These are phyloP conservation scores for Fukomys damarensis DNA, from an alignment of 2,113 vertebrate genomes.

Conservation along the genomic window DNA sequence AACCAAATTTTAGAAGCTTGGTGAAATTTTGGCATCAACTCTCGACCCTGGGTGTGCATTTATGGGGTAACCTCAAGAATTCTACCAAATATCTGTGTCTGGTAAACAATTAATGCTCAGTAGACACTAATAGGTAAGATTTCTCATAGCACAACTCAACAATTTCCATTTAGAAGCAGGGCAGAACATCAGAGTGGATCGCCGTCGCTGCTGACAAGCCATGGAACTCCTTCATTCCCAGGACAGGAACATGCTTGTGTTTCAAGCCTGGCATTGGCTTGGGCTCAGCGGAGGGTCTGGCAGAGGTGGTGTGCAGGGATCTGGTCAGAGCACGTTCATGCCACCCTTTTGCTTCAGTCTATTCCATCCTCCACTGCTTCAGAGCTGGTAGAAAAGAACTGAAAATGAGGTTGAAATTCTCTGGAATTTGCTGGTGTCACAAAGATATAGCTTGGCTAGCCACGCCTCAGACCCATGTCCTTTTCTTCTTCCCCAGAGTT, in stretches of 20 bases:
- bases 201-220: background rate
- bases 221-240: background rate
- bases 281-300: background rate
- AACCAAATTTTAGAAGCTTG: background rate
- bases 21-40: background rate
- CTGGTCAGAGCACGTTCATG: background rate
- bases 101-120: background rate
- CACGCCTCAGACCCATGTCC: background rate
- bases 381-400: background rate
- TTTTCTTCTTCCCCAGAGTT: background rate
- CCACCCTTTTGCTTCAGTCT: background rate
- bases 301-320: background rate
- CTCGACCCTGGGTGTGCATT: background rate
- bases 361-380: background rate
- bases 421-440: background rate
- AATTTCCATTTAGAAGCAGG: background rate
- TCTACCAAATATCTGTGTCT: background rate
- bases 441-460: background rate
- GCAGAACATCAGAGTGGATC: background rate
- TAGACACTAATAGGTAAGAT: background rate
- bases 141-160: background rate
- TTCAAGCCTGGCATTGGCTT: background rate
- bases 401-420: background rate
- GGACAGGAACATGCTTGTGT: background rate
- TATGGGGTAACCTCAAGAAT: background rate